Percentiles rank a stretch among this genome's conserved stretches.
Evolutionary conservation across 2,797 vertebrate species (phyloP).

Genomic region (Lepus oiostolus): DNA sequence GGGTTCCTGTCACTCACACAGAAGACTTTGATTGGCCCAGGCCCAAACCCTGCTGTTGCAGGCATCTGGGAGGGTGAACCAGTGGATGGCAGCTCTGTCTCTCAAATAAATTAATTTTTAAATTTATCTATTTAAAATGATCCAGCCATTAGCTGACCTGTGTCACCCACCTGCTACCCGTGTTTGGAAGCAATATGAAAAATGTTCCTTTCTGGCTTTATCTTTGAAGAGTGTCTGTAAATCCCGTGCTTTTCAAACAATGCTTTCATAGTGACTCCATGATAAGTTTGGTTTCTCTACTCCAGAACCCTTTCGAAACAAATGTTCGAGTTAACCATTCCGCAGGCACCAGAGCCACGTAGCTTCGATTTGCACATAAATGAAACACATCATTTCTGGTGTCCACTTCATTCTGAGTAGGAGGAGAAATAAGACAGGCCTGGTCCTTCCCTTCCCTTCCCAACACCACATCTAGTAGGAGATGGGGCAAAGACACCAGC

Average conservation of each 20-base stretch:
- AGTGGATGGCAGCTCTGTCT: no score
- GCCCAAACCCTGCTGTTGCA: no score
- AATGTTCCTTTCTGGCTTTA: not conserved
- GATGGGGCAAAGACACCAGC: not conserved
- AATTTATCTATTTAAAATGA: no score
- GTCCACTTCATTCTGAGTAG: not conserved
- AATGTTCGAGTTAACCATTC: not conserved
- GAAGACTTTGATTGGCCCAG: no score
- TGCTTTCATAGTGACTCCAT: conserved; percentile 1
- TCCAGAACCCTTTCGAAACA: conserved; percentile 44
- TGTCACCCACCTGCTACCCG: not conserved
- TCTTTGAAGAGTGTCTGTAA: not conserved
- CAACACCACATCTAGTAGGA: not conserved
- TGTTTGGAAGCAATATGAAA: not conserved
- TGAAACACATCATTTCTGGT: not conserved
- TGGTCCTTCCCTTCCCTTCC: not conserved
- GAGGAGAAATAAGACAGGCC: not conserved
- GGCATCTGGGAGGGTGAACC: no score
- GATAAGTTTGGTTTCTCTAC: not conserved
- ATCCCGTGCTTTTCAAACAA: conserved; percentile 53
- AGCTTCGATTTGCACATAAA: not conserved
- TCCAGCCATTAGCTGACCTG: no score
- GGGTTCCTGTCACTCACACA: no score
- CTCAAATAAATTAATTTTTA: no score
- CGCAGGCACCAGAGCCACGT: not conserved